Base-by-base conservation (phyloP, 1,140 invertebrate species). In the Agrypnia vestita region DNA sequence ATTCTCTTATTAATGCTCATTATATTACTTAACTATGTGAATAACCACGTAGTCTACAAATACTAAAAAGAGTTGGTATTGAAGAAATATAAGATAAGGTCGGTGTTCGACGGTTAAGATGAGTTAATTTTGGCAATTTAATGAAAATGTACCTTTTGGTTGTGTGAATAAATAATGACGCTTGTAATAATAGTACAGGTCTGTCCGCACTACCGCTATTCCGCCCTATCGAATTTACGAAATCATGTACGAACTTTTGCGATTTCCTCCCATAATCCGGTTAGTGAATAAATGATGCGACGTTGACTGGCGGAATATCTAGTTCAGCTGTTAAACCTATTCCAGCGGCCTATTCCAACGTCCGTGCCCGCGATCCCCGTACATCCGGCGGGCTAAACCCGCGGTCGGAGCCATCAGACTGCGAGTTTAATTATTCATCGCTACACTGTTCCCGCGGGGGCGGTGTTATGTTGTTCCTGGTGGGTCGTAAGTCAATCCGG, bases 401-500 rank as follows among this genome's bases (percentile, higher is more conserved):
- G 81, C 76, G 81, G 81, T 82, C 76, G 77, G 78, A 75, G 69
- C 81, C 78, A 82, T 82, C 81, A 82, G 81, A 82, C 78, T 82
- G 56, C 3, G 72, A 25, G 56, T 47, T 82, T 80, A 82, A 82
- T 78, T 62, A 82, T 82, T 78, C 76, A 82, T 77, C 55, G 59
- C 44, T 15, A n/a, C n/a, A 13, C 47, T 13, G 25, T 67, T 67
- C 59, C 59, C 47, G 25, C 0, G 47, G 17, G 61, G 19, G 25
- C 25, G 25, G 25, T 35, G 25, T 35, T 35, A 35, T 47, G 15
- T 64, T 53, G 61, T 67, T 77, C 35, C 17, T 35, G 51, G 47
- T 21, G 19, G 21, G 43, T 53, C 51, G 56, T 53, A 73, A 55
- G 21, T 53, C 47, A 25, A 62, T 62, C 61, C 61, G 61, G 25